Evolutionary conservation across 2,888 invertebrate genomes (phyloP).

Genomic region (Silvanus unidentatus): DNA sequence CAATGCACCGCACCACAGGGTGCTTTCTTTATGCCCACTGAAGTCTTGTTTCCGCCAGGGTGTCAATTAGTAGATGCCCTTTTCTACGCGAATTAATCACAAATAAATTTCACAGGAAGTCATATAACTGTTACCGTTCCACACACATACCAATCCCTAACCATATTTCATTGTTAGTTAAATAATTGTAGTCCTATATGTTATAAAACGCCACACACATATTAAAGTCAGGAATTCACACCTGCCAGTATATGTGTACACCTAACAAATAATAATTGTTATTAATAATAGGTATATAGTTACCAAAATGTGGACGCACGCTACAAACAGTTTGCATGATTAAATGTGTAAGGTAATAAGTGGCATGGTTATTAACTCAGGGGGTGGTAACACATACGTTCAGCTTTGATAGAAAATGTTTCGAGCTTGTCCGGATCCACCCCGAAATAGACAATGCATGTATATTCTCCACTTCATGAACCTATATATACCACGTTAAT

Average conservation of each 20-base stretch:
- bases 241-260: neutral
- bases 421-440: no score
- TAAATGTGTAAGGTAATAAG: constrained; percentile 1
- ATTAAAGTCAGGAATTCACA: neutral
- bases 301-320: constrained; percentile 2
- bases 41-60: constrained; percentile 20
- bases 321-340: constrained; percentile 3
- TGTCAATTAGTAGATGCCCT: constrained; percentile 20
- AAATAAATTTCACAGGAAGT: neutral
- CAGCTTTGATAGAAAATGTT: no score
- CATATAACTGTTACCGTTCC: no score
- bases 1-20: constrained; percentile 19
- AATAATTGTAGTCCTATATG: no score
- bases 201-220: no score
- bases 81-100: constrained; percentile 20
- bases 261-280: neutral
- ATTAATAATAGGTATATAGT: constrained; percentile 1
- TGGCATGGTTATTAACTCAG: neutral
- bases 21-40: constrained; percentile 18
- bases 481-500: no score
- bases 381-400: neutral
- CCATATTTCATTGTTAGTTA: no score
- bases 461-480: no score
- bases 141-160: no score
- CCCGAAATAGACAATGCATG: no score